Evolutionary conservation across 2,888 invertebrate species (phyloP), one percentile per base, ranked within the genome.

Genomic region (Tenodera sinensis): DNA sequence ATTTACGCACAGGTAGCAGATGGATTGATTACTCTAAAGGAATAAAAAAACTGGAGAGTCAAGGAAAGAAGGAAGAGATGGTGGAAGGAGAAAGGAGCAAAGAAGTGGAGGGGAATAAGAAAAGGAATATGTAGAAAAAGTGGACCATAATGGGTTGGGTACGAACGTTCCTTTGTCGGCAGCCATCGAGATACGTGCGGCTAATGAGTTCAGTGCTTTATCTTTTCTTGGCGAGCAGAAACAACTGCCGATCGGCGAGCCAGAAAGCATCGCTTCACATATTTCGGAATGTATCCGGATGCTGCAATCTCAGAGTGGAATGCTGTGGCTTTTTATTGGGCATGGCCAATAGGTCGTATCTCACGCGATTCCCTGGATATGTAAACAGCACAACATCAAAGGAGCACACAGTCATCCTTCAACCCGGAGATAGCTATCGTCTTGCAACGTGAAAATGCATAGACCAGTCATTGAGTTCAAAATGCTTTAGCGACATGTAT

Each of bases 141-240:
- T 84, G 87, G 90, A 42, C 89, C 85, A 89, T 90, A 90, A 90
- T 90, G 90, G 89, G 88, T 85, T 88, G 85, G 90, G 90, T 90
- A 88, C 86, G 90, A 89, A 88, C 86, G 85, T 87, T 81, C 89
- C 90, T 90, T 90, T 90, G 90, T 90, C 90, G 90, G 90, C 90
- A 28, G 28, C 82, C 88, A 81, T 83, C 30, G 87, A 88, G 86
- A 90, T 89, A 83, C 83, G 86, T 87, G 87, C 71, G 88, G 88
- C 90, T 90, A 89, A 90, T 90, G 90, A 90, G 90, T 90, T 90
- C 88, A 88, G 84, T 88, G 89, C 88, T 89, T 89, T 89, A 89
- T 90, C 89, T 89, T 47, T 84, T 83, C 89, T 88, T 89, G 85
- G 14, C 42, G 83, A 28, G 84, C 42, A 84, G 71, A 71, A 88